Evolutionary conservation across 2,113 vertebrate species (phyloP).

Genomic region (Quiscalus mexicanus): DNA sequence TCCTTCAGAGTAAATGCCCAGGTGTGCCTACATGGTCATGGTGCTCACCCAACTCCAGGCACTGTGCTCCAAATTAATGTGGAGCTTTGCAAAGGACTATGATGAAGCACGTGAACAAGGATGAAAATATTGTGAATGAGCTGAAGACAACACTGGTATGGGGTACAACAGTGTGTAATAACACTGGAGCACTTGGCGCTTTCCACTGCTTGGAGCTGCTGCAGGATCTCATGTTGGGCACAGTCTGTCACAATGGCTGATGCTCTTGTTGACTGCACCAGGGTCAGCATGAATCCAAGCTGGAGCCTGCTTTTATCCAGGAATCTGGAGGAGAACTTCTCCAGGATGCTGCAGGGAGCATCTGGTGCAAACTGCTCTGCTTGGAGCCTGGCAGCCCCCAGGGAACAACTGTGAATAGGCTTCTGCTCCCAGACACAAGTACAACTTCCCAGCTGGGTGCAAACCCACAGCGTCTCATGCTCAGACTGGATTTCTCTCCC

Average conservation of each 20-base stretch:
- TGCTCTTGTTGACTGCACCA: background rate
- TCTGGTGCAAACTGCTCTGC: conserved; percentile 25
- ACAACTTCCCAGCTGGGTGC: background rate
- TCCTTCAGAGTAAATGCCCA: background rate
- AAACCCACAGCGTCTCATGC: background rate
- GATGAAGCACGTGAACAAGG: background rate
- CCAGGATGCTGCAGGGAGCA: conserved; percentile 19
- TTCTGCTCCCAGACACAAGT: conserved; percentile 7
- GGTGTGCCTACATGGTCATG: accelerated
- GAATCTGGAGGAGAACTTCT: background rate
- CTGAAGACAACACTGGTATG: accelerated
- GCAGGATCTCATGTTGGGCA: background rate
- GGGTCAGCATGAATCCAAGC: background rate
- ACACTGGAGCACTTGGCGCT: background rate
- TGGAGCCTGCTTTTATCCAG: background rate
- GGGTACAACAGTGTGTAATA: background rate
- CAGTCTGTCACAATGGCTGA: background rate
- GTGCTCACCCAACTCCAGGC: background rate
- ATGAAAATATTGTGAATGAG: background rate
- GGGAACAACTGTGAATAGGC: background rate
- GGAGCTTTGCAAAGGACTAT: background rate
- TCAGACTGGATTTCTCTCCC: conserved; percentile 41
- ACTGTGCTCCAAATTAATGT: accelerated
- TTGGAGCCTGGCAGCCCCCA: background rate
- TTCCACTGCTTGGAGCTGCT: background rate